Percentiles rank a stretch among this genome's conserved stretches.
Conservation (phyloP, 2,113 vertebrate species). For the Bettongia penicillata region DNA sequence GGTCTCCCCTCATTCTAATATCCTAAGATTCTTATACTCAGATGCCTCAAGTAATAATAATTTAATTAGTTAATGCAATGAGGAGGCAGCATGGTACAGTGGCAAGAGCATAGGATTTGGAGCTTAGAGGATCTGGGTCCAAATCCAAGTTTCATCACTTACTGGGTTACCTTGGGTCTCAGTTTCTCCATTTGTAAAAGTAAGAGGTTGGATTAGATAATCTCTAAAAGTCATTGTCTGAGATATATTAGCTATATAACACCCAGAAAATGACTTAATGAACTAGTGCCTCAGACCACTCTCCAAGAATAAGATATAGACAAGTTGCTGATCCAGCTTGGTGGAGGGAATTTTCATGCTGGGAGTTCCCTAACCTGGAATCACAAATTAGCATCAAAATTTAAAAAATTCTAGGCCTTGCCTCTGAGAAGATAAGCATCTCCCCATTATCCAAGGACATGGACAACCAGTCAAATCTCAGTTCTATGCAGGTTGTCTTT, state of each 20-base stretch:
- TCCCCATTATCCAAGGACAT: constrained; percentile 35
- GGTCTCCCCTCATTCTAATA: not conserved
- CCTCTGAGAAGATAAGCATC: constrained; percentile 17
- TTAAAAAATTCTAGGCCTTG: not conserved
- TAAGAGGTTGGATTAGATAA: not conserved
- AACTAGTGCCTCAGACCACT: not conserved
- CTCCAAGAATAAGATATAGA: not conserved
- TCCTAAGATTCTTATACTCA: not conserved
- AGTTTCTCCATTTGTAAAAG: not conserved
- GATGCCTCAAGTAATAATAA: not conserved
- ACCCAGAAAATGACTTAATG: not conserved
- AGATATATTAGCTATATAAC: not conserved
- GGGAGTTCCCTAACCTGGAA: not conserved
- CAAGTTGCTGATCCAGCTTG: not conserved
- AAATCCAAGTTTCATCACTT: not conserved
- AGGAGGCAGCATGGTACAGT: too few species aligned
- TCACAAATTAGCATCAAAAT: not conserved
- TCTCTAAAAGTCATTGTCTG: not conserved
- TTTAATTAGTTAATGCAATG: too few species aligned
- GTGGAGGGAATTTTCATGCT: not conserved
- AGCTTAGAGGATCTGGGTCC: not conserved
- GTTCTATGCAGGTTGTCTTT: constrained; percentile 68
- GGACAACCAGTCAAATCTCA: constrained; percentile 68
- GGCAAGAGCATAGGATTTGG: too few species aligned
- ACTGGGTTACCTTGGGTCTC: not conserved